Evolutionary conservation across 2,113 vertebrate species (phyloP).

Genomic region (Bufo bufo): DNA sequence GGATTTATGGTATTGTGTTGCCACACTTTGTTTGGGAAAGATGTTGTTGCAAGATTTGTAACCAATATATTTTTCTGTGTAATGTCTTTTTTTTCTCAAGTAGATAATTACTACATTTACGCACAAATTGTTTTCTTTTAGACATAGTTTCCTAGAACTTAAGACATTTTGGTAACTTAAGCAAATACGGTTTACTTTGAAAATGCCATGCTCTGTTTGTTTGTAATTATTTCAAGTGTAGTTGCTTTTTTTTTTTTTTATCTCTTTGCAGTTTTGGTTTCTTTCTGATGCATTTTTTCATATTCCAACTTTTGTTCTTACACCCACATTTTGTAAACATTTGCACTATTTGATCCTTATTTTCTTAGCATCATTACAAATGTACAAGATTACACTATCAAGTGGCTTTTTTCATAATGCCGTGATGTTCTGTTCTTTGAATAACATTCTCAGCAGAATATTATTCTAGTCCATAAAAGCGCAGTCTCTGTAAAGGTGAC

Average conservation of each 20-base stretch:
- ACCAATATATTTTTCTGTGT: slow-evolving; percentile 19
- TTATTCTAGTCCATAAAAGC: not conserved
- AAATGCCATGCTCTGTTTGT: slow-evolving; percentile 8
- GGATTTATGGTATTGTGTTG: slow-evolving; percentile 16
- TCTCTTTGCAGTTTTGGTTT: not conserved
- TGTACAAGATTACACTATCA: not conserved
- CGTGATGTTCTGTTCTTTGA: not conserved
- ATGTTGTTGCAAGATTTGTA: not conserved
- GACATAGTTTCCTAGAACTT: slow-evolving; percentile 24
- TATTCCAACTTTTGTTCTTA: not conserved
- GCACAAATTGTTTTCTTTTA: slow-evolving; percentile 25
- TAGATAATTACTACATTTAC: slow-evolving; percentile 32
- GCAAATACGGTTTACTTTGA: slow-evolving; percentile 32
- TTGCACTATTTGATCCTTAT: not conserved
- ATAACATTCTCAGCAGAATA: not conserved
- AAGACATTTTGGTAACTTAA: slow-evolving; percentile 38
- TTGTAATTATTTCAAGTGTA: not conserved
- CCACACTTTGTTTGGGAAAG: slow-evolving; percentile 36
- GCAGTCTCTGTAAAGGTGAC: not conserved
- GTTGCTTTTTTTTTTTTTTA: not conserved
- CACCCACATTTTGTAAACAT: slow-evolving; percentile 2
- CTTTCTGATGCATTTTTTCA: not conserved
- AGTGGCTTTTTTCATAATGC: not conserved
- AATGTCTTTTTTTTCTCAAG: slow-evolving; percentile 11
- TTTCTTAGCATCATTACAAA: not conserved